Percentiles rank a stretch among this genome's conserved stretches.
phyloP scores from a whole-genome alignment of 53 echinoderm and acorn worm species.

The Echinarachnius parma region DNA sequence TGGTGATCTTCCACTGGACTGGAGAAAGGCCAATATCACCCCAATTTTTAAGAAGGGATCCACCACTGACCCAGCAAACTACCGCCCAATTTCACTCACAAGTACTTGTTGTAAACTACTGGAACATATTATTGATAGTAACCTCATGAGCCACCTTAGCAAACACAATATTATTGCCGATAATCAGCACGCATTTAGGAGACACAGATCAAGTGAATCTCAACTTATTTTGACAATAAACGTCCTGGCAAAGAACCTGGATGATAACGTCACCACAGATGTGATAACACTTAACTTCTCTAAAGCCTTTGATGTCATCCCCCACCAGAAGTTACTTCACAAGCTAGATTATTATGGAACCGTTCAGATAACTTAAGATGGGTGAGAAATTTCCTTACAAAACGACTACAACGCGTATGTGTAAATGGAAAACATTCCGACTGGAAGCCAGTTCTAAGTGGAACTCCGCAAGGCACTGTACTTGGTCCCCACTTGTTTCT shows the following conservation, averaged over 20 bases:
- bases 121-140: constrained; percentile 51
- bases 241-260: background rate
- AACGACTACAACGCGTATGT: too few relatives aligned
- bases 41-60: constrained; percentile 47
- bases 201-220: constrained; percentile 34
- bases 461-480: too few relatives aligned
- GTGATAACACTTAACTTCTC: too few relatives aligned
- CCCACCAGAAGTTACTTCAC: too few relatives aligned
- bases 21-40: constrained; percentile 38
- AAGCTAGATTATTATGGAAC: too few relatives aligned
- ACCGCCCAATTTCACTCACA: constrained; percentile 46
- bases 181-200: constrained; percentile 46
- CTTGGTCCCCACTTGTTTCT: too few relatives aligned
- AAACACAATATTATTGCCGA: constrained; percentile 16
- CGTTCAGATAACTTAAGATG: too few relatives aligned
- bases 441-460: too few relatives aligned
- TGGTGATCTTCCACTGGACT: constrained; percentile 42
- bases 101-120: constrained; percentile 48
- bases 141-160: constrained; percentile 27
- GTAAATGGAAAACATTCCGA: too few relatives aligned
- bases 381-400: too few relatives aligned
- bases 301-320: too few relatives aligned
- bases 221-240: constrained; percentile 40
- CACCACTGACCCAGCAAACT: constrained; percentile 42
- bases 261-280: background rate